Evolutionary conservation across 2,797 vertebrate species (phyloP).

Genomic region (Sternarchorhynchus goeldii): DNA sequence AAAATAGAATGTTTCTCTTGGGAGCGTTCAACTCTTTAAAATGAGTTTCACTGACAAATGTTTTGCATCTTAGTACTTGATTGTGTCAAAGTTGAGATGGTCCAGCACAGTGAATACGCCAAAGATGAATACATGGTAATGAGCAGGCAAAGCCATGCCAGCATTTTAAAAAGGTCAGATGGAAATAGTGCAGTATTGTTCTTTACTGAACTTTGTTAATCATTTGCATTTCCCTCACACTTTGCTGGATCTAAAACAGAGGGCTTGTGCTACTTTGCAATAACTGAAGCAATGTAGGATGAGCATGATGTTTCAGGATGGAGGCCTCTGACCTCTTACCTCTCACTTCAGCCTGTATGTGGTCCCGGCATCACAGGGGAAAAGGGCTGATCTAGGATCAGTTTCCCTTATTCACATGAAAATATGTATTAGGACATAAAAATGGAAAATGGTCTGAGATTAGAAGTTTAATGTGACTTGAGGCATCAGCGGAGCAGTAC

Average conservation of each 20-base stretch:
- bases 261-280: too few species aligned
- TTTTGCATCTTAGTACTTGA: conserved; percentile 7
- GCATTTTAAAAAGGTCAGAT: conserved; percentile 3
- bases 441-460: not conserved
- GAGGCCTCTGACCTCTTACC: not conserved
- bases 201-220: too few species aligned
- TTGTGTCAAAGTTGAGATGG: not conserved
- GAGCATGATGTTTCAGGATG: too few species aligned
- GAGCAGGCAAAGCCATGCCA: not conserved
- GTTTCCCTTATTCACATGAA: not conserved
- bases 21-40: not conserved
- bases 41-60: not conserved
- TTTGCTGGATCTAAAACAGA: too few species aligned
- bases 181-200: too few species aligned
- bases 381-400: not conserved
- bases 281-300: too few species aligned
- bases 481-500: too few species aligned
- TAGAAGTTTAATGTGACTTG: not conserved
- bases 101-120: not conserved
- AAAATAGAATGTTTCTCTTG: not conserved
- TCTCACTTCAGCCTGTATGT: not conserved
- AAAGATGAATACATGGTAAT: not conserved
- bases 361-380: too few species aligned
- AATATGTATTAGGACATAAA: not conserved
- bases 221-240: not conserved